These are phyloP conservation scores for Triplophysa tibetana DNA, from an alignment of 2,113 vertebrate genomes.

Conservation along the genomic window DNA sequence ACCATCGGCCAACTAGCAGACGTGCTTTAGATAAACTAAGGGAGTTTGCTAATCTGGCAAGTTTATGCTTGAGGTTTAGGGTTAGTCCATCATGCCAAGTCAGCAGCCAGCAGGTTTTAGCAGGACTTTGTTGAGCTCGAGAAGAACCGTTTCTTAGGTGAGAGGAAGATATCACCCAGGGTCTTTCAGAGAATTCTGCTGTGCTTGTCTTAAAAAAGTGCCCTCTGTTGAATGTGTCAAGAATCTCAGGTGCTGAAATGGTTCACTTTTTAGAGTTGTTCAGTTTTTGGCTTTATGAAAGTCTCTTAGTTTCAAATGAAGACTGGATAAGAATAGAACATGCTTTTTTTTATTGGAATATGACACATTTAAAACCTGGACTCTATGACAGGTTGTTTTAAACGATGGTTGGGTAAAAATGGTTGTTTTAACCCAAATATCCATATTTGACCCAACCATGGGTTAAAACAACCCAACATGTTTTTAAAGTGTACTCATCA, in stretches of 20 bases:
- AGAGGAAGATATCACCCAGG: slow-evolving; percentile 31
- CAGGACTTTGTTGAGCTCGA: slow-evolving; percentile 57
- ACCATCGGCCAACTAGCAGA: background rate
- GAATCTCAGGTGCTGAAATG: background rate
- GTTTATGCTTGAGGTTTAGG: slow-evolving; percentile 65
- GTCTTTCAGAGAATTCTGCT: background rate
- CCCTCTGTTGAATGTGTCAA: background rate
- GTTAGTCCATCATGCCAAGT: slow-evolving; percentile 65
- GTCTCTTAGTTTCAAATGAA: too few relatives aligned
- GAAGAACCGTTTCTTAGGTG: slow-evolving; percentile 29
- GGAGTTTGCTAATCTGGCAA: slow-evolving; percentile 14
- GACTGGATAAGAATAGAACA: too few relatives aligned
- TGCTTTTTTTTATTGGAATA: too few relatives aligned
- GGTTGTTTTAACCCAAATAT: too few relatives aligned
- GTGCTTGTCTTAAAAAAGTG: background rate
- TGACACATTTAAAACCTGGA: too few relatives aligned
- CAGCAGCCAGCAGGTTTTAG: slow-evolving; percentile 67
- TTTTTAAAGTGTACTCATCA: too few relatives aligned
- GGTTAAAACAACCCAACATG: too few relatives aligned
- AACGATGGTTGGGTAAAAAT: too few relatives aligned
- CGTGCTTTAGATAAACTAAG: slow-evolving; percentile 20
- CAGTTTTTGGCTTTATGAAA: too few relatives aligned
- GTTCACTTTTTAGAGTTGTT: too few relatives aligned
- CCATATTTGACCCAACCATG: too few relatives aligned
- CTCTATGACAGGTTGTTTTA: too few relatives aligned